Evolutionary conservation across 2,113 vertebrate species (phyloP).

Genomic region (Gymnorhina tibicen): DNA sequence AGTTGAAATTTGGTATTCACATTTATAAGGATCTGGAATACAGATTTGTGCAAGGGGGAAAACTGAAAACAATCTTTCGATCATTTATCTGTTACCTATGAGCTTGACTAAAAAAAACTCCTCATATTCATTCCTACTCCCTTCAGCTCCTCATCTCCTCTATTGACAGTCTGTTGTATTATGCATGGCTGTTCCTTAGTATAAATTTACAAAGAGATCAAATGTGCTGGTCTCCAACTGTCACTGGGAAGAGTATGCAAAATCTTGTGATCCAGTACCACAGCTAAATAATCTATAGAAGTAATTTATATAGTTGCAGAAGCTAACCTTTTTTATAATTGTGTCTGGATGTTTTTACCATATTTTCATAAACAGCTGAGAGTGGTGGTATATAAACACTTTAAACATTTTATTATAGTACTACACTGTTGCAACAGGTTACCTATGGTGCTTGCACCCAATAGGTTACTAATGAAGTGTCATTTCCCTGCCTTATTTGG

Average conservation of each 20-base stretch:
- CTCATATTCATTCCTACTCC: background rate
- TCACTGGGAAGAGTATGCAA: background rate
- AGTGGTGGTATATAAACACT: slow-evolving; percentile 31
- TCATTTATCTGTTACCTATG: background rate
- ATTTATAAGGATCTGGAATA: background rate
- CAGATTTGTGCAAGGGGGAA: background rate
- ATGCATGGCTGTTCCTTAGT: background rate
- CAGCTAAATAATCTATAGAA: background rate
- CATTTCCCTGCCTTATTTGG: slow-evolving; percentile 46
- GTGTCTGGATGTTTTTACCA: background rate
- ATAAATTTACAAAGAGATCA: background rate
- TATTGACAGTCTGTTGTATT: background rate
- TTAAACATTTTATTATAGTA: slow-evolving; percentile 14
- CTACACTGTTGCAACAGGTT: background rate
- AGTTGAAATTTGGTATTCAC: background rate
- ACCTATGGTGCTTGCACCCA: background rate
- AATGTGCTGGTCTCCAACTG: background rate
- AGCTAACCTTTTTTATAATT: background rate
- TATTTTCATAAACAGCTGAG: slow-evolving; percentile 1
- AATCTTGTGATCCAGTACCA: background rate
- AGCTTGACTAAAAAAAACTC: background rate
- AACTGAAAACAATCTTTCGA: background rate
- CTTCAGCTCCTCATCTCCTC: background rate
- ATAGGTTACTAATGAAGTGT: slow-evolving; percentile 54
- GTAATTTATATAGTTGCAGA: background rate